Evolutionary conservation across 2,797 vertebrate genomes (phyloP).

Genomic region (Chelon auratus): DNA sequence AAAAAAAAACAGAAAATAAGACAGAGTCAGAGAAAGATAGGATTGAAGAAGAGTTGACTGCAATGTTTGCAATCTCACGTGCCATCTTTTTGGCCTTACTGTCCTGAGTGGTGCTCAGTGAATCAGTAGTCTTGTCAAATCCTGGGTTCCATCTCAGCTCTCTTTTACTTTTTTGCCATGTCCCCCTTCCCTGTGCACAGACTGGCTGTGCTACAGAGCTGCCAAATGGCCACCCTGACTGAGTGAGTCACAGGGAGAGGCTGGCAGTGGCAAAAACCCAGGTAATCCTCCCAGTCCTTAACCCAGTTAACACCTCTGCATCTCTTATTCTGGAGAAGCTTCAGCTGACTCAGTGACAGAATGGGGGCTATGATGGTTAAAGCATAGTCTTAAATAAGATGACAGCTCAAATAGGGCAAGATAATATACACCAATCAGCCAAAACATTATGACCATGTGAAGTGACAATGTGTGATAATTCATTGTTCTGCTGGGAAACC

Average conservation of each 20-base stretch:
- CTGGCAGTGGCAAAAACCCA: conserved; percentile 52
- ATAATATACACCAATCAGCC: neutral
- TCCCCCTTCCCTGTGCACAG: conserved; percentile 22
- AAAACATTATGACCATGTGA: no score
- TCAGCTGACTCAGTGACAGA: conserved; percentile 38
- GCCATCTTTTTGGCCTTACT: conserved; percentile 57
- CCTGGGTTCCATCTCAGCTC: conserved; percentile 27
- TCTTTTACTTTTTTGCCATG: conserved; percentile 12
- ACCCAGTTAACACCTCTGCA: conserved; percentile 63
- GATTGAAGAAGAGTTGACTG: conserved; percentile 35
- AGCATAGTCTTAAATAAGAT: conserved; percentile 17
- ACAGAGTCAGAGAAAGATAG: conserved; percentile 30
- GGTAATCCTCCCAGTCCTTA: conserved; percentile 67
- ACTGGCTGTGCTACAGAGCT: conserved; percentile 32
- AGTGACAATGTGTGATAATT: no score
- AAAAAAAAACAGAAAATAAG: conserved; percentile 9
- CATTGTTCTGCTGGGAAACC: no score
- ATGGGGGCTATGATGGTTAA: conserved; percentile 31
- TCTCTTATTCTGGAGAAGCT: conserved; percentile 33
- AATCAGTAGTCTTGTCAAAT: conserved; percentile 43
- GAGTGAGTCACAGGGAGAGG: conserved; percentile 52
- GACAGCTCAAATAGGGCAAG: conserved; percentile 11
- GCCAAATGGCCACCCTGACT: conserved; percentile 58
- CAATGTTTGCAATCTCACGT: conserved; percentile 52
- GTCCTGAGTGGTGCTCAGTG: conserved; percentile 41